These are phyloP conservation scores for Emys orbicularis DNA, from an alignment of 2,797 vertebrate species.

Conservation along the genomic window DNA sequence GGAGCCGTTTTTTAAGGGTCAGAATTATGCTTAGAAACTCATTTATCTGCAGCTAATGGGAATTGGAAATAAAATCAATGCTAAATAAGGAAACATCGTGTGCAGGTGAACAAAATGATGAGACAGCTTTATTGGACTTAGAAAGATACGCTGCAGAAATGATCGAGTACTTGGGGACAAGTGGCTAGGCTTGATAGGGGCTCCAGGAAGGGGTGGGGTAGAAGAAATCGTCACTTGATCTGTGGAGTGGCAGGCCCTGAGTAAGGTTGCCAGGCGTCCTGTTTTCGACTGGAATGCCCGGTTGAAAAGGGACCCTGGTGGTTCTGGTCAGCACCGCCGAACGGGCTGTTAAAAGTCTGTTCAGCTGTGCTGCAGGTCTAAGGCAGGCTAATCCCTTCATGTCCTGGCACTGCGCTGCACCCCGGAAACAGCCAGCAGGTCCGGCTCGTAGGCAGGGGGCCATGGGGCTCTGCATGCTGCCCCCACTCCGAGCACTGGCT, in stretches of 20 bases:
- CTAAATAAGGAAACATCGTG: conserved; percentile 17
- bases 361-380: too few species aligned
- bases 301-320: too few species aligned
- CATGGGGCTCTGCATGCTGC: too few species aligned
- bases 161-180: not conserved
- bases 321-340: too few species aligned
- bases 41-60: conserved; percentile 53
- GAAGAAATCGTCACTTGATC: not conserved
- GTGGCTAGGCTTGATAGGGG: not conserved
- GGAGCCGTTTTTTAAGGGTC: conserved; percentile 21
- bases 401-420: too few species aligned
- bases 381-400: too few species aligned
- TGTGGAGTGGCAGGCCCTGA: not conserved
- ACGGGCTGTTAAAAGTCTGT: too few species aligned
- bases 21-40: conserved; percentile 20
- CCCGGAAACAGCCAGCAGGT: too few species aligned
- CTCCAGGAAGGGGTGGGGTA: not conserved
- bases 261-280: too few species aligned
- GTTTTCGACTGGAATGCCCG: too few species aligned
- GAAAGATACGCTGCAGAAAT: conserved; percentile 18
- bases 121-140: not conserved
- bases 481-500: too few species aligned
- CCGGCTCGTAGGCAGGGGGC: too few species aligned
- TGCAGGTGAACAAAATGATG: conserved; percentile 40
- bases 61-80: conserved; percentile 66